phyloP scores from a whole-genome alignment of 2,888 invertebrate species.

The Thereva nobilitata region DNA sequence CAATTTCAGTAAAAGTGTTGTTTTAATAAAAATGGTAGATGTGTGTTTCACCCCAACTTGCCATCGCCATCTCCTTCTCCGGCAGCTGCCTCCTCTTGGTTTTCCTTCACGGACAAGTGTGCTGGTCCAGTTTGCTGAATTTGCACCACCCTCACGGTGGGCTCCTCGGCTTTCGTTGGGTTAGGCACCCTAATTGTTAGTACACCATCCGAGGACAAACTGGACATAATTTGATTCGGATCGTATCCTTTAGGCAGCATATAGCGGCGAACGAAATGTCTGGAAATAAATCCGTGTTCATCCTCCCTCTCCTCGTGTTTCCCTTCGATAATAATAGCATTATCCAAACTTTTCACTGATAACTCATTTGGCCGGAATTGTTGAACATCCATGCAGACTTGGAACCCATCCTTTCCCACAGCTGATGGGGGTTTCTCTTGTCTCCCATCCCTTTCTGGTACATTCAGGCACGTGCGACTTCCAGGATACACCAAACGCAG shows the following conservation, averaged over 20 bases:
- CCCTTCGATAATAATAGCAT: slow-evolving; percentile 68
- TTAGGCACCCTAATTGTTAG: slow-evolving; percentile 73
- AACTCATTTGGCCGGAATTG: slow-evolving; percentile 73
- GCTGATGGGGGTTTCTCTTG: slow-evolving; percentile 45
- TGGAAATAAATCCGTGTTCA: slow-evolving; percentile 74
- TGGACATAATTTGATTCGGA: slow-evolving; percentile 71
- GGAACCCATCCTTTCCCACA: slow-evolving; percentile 69
- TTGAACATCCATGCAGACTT: slow-evolving; percentile 70
- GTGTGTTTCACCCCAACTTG: too few relatives aligned
- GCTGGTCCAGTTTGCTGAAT: slow-evolving; percentile 71
- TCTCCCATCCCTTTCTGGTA: too few relatives aligned
- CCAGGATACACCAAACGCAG: too few relatives aligned
- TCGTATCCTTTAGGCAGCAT: slow-evolving; percentile 72
- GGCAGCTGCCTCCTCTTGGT: background rate
- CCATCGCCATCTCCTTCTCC: too few relatives aligned
- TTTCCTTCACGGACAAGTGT: slow-evolving; percentile 38
- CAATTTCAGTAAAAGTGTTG: too few relatives aligned
- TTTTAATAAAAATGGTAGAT: too few relatives aligned
- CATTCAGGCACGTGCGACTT: too few relatives aligned
- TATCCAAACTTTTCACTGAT: slow-evolving; percentile 69
- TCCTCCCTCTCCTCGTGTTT: slow-evolving; percentile 74
- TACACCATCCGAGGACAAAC: slow-evolving; percentile 80
- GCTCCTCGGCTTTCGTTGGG: slow-evolving; percentile 45
- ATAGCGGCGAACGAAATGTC: slow-evolving; percentile 77
- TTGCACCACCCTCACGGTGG: slow-evolving; percentile 64